Evolutionary conservation across 1,140 invertebrate genomes (phyloP).

Genomic region (Lepidurus apus): DNA sequence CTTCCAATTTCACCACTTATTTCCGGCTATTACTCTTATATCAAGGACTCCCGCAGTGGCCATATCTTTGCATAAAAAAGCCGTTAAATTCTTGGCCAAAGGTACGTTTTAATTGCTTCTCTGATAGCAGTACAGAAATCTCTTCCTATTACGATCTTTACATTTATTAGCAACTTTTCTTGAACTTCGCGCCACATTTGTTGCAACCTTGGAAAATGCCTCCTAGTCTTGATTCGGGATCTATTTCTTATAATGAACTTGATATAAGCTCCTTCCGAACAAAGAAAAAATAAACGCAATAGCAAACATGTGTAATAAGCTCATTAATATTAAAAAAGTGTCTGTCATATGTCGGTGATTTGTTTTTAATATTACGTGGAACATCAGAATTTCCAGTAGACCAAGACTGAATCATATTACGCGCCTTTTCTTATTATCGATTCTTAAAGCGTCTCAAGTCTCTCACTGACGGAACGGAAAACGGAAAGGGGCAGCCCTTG

Average conservation of each 20-base stretch:
- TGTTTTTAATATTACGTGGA: too few relatives aligned
- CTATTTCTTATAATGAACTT: conserved; percentile 9
- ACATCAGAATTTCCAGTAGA: too few relatives aligned
- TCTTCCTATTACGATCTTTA: too few relatives aligned
- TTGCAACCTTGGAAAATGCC: neutral
- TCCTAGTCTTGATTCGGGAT: neutral
- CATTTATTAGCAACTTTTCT: conserved; percentile 24
- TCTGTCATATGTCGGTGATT: too few relatives aligned
- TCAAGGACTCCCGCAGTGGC: conserved; percentile 26
- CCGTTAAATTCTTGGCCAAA: conserved; percentile 13
- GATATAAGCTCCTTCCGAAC: conserved; percentile 24
- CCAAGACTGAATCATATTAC: too few relatives aligned
- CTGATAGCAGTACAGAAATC: neutral
- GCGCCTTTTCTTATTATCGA: too few relatives aligned
- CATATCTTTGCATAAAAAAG: conserved; percentile 23
- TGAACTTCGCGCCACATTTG: conserved; percentile 24
- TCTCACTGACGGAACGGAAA: too few relatives aligned
- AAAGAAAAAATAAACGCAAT: neutral
- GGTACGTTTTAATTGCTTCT: neutral
- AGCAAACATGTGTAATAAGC: too few relatives aligned
- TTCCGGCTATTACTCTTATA: conserved; percentile 23
- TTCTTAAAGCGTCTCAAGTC: too few relatives aligned
- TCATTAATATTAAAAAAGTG: too few relatives aligned
- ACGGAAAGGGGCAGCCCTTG: too few relatives aligned
- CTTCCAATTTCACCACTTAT: conserved; percentile 23